phyloP scores from a whole-genome alignment of 2,113 vertebrate species.

The Poicephalus gulielmi region DNA sequence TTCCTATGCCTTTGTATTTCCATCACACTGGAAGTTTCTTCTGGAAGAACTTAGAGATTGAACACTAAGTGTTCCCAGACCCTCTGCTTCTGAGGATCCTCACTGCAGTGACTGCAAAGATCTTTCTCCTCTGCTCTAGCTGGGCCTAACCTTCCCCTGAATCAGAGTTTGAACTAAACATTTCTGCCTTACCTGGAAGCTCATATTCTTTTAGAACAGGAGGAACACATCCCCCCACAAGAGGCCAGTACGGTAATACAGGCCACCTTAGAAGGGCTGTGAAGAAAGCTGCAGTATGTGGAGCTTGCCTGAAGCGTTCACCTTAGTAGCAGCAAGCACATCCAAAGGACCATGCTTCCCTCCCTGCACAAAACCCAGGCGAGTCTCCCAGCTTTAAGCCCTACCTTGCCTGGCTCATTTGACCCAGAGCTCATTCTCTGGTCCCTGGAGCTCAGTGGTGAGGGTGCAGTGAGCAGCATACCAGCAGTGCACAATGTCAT shows the following conservation, averaged over 20 bases:
- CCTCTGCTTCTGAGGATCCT: background rate
- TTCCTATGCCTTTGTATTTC: no score
- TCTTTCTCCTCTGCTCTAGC: background rate
- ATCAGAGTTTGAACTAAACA: background rate
- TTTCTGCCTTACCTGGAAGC: background rate
- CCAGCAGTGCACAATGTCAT: slow-evolving; percentile 84
- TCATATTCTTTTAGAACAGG: background rate
- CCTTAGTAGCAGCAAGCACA: background rate
- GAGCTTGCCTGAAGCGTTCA: background rate
- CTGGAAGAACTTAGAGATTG: background rate
- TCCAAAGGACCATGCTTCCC: background rate
- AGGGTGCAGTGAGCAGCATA: slow-evolving; percentile 86
- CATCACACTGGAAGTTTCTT: background rate
- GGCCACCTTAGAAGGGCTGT: background rate
- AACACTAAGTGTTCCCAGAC: background rate
- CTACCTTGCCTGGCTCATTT: slow-evolving; percentile 92
- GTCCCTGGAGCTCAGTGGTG: slow-evolving; percentile 83
- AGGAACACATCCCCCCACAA: background rate
- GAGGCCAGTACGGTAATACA: background rate
- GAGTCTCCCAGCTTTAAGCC: background rate
- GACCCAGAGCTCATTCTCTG: slow-evolving; percentile 92
- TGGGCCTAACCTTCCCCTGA: background rate
- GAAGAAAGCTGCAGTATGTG: accelerated
- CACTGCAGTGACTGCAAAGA: background rate
- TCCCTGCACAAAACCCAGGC: background rate